Percentiles rank a stretch among this genome's conserved stretches.
phyloP scores from a whole-genome alignment of 2,113 vertebrate genomes.

The Hiodon tergisus region DNA sequence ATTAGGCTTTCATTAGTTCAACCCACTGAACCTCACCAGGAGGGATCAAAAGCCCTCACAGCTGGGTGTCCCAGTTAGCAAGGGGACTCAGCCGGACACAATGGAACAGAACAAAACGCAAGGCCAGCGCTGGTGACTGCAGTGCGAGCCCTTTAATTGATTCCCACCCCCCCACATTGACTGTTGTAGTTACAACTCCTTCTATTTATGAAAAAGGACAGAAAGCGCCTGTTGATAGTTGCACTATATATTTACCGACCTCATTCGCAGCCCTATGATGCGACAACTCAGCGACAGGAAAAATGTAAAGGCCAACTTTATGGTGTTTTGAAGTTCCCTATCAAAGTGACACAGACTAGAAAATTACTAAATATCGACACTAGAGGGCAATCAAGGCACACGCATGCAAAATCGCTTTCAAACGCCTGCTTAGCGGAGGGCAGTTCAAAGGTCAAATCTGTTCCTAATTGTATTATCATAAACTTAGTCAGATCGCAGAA shows the following conservation, averaged over 20 bases:
- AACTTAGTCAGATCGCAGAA: too few species aligned
- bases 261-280: neutral
- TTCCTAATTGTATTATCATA: too few species aligned
- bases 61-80: neutral
- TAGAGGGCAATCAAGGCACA: slow-evolving; percentile 1
- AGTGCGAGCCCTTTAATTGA: neutral
- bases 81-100: neutral
- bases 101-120: neutral
- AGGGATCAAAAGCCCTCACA: neutral
- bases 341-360: too few species aligned
- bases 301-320: too few species aligned
- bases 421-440: too few species aligned
- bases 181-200: neutral
- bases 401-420: too few species aligned
- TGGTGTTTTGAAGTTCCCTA: too few species aligned
- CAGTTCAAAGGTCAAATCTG: too few species aligned
- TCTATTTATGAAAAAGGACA: slow-evolving; percentile 41
- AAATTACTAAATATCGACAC: neutral
- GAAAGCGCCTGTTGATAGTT: slow-evolving; percentile 48
- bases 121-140: neutral
- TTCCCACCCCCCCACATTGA: too few species aligned
- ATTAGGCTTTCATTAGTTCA: neutral
- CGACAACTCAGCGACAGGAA: neutral
- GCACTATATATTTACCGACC: slow-evolving; percentile 27
- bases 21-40: neutral